Conservation (phyloP, 1,140 invertebrate genomes). For the Aphaenogaster floridana region DNA sequence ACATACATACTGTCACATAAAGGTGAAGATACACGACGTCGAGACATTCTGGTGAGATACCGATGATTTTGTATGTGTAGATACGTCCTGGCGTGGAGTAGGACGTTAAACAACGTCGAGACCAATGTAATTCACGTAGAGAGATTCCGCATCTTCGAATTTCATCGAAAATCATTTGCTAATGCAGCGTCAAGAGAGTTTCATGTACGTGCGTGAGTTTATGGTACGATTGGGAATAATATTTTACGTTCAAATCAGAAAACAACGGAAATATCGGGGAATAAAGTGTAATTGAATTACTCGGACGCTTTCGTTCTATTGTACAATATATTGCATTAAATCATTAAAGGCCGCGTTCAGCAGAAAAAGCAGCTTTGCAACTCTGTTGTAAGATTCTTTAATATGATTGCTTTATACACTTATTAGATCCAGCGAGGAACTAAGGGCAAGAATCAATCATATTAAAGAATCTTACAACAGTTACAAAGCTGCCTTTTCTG, state of each 20-base stretch:
- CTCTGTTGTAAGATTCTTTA: too few species aligned
- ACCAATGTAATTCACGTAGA: constrained; percentile 12
- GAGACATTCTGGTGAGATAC: not conserved
- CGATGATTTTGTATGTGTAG: constrained; percentile 15
- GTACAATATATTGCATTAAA: not conserved
- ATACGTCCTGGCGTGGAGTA: not conserved
- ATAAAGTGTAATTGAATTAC: not conserved
- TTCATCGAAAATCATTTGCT: constrained; percentile 25
- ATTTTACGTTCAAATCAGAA: not conserved
- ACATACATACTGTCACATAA: not conserved
- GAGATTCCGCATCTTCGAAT: not conserved
- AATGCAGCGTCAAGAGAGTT: not conserved
- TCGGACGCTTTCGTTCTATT: not conserved
- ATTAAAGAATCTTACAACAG: too few species aligned
- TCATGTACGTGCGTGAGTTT: not conserved
- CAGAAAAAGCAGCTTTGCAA: too few species aligned
- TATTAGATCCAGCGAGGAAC: too few species aligned
- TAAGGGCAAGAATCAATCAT: too few species aligned
- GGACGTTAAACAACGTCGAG: constrained; percentile 11
- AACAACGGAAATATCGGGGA: not conserved
- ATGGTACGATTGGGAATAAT: not conserved
- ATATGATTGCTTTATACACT: too few species aligned
- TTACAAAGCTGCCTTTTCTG: too few species aligned
- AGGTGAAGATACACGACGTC: not conserved
- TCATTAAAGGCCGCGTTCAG: too few species aligned